Base-by-base conservation (phyloP, 2,797 vertebrate genomes). In the Acrocephalus scirpaceus region DNA sequence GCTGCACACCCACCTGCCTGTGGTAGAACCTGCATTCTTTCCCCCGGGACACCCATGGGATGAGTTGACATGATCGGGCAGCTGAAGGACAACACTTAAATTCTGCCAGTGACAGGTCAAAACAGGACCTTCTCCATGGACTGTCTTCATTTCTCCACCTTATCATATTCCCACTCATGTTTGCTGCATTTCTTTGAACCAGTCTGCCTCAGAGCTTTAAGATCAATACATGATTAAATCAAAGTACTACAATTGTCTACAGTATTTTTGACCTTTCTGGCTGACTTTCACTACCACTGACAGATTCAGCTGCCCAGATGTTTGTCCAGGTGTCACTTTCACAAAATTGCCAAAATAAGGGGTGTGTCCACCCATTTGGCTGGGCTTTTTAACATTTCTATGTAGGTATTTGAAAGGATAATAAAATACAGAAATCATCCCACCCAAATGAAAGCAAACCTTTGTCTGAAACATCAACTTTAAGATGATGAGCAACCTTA, bases 281-380 rank as follows among this genome's bases (percentile, higher is more conserved):
- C 97, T 98, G 97, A 96, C 98, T 98, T 98, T 98, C 98, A 97
- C 97, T 98, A 97, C 96, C 79, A 98, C 98, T 99, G 98, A 98
- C 98, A 98, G 98, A 98, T 97, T 96, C 97, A 97, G 94, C 97
- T 97, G 98, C 94, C 97, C 98, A 98, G 97, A 97, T 99, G 97
- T 98, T 99, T 98, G 98, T 97, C 98, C 98, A 98, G 98, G 98
- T 99, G 98, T 98, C 98, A 97, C 96, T 97, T 98, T 97, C 98
- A 97, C 93, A 90, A 93, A 95, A 96, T 97, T 97, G 95, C 97
- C 97, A 98, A 98, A 98, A 98, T 96, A 97, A 65, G 93, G 97
- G 98, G 96, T 95, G 97, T 98, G 96, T 97, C 97, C 97, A 96
- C 88, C 97, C 94, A 94, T 97, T 95, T 97, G 98, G 96, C 97